phyloP scores from a whole-genome alignment of 2,797 vertebrate species.

The Gephyroberyx darwinii region DNA sequence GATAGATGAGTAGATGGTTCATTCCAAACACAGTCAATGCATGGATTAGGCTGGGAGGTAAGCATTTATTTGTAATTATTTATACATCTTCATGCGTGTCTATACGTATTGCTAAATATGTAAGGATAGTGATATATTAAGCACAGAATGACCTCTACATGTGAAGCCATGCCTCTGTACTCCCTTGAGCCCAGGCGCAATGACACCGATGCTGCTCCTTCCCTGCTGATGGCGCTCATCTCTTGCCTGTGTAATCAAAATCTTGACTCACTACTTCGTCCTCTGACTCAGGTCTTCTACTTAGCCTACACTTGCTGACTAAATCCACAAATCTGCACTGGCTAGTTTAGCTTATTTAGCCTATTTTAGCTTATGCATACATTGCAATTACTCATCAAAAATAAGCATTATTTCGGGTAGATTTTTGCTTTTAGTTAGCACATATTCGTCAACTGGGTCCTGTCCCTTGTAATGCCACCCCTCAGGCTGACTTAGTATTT shows the following conservation, averaged over 20 bases:
- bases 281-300: conserved; percentile 3
- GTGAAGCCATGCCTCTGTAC: conserved; percentile 30
- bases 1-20: no score
- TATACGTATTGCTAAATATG: no score
- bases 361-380: background rate
- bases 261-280: conserved; percentile 5
- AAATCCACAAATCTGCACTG: conserved; percentile 1
- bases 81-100: background rate
- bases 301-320: conserved; percentile 21
- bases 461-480: conserved; percentile 30
- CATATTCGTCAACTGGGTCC: conserved; percentile 20
- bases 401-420: background rate
- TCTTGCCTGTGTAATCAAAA: conserved; percentile 18
- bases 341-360: background rate
- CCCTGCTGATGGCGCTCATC: conserved; percentile 17
- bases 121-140: conserved; percentile 35
- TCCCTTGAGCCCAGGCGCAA: conserved; percentile 31
- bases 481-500: conserved; percentile 51
- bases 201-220: conserved; percentile 33
- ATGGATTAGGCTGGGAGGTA: no score
- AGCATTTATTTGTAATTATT: conserved; percentile 33
- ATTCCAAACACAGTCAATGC: no score
- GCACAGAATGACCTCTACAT: conserved; percentile 33
- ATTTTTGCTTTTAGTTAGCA: conserved; percentile 19
- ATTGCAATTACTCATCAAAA: background rate